Base-by-base conservation (phyloP, 1,140 invertebrate species). In the Anadara kagoshimensis region DNA sequence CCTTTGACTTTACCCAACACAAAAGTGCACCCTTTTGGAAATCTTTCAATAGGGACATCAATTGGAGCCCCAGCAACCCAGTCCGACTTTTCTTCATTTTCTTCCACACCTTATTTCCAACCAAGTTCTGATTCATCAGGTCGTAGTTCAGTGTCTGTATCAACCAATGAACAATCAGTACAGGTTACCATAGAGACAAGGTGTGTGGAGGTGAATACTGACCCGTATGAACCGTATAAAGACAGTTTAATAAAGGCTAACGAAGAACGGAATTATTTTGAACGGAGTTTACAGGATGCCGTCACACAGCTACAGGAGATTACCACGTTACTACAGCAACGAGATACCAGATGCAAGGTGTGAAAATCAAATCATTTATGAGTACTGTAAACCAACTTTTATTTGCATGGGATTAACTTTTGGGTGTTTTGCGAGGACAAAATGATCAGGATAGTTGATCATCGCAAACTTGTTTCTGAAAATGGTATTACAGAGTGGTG, bases 151-250 rank as follows among this genome's bases (percentile, higher is more conserved):
- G 7, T 36, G 29, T 63, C 62, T 36, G 62, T 64, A 1, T 64
- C 53, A 20, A 64, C 45, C 43, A 64, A 64, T 53, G 74, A 79
- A 41, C 51, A 68, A 56, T 63, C 66, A 18, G 65, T 58, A 43
- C 71, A 76, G 45, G 49, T 20, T 24, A 26, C 12, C 61, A 57
- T 74, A 18, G 63, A 70, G 44, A 62, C 68, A n/a, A 56, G 43
- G 29, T 41, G 36, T 24, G 20, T 36, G n/a, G 69, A 44, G 24
- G 51, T 66, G 5, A 78, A 76, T 49, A 80, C 79, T 44, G 79
- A 80, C n/a, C 65, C 61, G 18, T 80, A 78, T 66, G 76, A 80
- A 58, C 76, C 76, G 20, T 74, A 61, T 14, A 80, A 76, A 20
- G 51, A 63, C 5, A 70, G 76, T 58, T 73, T 59, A 36, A 11